A percentile compares a stretch with the other conserved stretches of the same genome.
These are phyloP conservation scores for Anas platyrhynchos DNA, from an alignment of 2,113 vertebrate genomes.

Conservation along the genomic window DNA sequence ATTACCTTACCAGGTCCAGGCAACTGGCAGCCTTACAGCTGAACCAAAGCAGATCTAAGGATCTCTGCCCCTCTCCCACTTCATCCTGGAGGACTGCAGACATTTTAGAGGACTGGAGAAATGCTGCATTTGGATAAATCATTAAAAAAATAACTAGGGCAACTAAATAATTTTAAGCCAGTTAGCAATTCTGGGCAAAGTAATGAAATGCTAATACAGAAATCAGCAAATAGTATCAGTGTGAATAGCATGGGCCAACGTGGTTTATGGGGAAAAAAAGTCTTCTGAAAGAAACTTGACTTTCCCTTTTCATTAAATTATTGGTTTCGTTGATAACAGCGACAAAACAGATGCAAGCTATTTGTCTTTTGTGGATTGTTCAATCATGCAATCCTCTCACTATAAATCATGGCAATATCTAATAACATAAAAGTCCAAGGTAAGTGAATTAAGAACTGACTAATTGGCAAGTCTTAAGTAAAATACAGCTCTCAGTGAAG, in stretches of 20 bases:
- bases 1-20: slow-evolving; percentile 26
- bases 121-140: not conserved
- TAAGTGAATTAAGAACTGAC: not conserved
- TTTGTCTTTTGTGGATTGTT: not conserved
- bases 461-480: not conserved
- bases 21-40: not conserved
- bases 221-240: not conserved
- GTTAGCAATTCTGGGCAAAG: not conserved
- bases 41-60: not conserved
- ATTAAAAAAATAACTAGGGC: not conserved
- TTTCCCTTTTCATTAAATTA: not conserved
- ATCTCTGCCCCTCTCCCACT: not conserved
- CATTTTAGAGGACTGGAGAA: not conserved
- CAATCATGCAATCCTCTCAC: not conserved
- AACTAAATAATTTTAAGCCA: not conserved
- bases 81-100: not conserved
- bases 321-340: not conserved
- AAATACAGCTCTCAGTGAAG: not conserved
- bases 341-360: not conserved
- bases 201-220: not conserved
- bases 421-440: not conserved
- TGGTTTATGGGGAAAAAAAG: not conserved
- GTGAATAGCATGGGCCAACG: not conserved
- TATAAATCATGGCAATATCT: not conserved
- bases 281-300: not conserved